phyloP scores from a whole-genome alignment of 2,113 vertebrate genomes.

The Pungitius pungitius region DNA sequence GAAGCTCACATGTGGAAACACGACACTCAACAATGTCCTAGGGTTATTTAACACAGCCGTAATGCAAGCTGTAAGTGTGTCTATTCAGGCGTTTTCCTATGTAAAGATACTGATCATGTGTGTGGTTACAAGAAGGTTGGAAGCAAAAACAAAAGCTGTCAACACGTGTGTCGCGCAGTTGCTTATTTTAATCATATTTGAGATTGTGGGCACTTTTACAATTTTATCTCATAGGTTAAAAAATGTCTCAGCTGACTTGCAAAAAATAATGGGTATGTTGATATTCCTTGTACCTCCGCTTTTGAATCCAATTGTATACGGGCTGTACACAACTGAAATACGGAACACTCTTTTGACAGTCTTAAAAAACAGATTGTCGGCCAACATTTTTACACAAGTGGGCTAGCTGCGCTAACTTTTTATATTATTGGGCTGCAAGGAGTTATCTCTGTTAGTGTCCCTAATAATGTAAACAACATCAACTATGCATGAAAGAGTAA shows the following conservation, averaged over 20 bases:
- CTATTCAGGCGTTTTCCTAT: slow-evolving; percentile 74
- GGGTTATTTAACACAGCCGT: slow-evolving; percentile 74
- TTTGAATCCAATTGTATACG: slow-evolving; percentile 80
- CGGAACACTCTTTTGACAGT: slow-evolving; percentile 58
- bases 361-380: slow-evolving; percentile 39
- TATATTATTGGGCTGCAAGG: background rate
- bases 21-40: slow-evolving; percentile 67
- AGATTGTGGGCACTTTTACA: slow-evolving; percentile 71
- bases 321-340: slow-evolving; percentile 76
- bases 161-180: slow-evolving; percentile 77
- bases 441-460: background rate
- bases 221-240: slow-evolving; percentile 77
- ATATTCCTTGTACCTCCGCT: slow-evolving; percentile 78
- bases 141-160: slow-evolving; percentile 71
- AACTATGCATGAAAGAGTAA: background rate
- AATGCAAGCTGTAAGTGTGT: slow-evolving; percentile 71
- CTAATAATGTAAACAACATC: background rate
- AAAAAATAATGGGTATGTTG: slow-evolving; percentile 79
- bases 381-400: slow-evolving; percentile 8
- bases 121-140: slow-evolving; percentile 55
- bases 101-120: slow-evolving; percentile 77
- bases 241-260: slow-evolving; percentile 69
- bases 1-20: slow-evolving; percentile 75
- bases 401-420: background rate
- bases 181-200: slow-evolving; percentile 75